Conservation (phyloP, 2,113 vertebrate genomes). For the Nestor notabilis region DNA sequence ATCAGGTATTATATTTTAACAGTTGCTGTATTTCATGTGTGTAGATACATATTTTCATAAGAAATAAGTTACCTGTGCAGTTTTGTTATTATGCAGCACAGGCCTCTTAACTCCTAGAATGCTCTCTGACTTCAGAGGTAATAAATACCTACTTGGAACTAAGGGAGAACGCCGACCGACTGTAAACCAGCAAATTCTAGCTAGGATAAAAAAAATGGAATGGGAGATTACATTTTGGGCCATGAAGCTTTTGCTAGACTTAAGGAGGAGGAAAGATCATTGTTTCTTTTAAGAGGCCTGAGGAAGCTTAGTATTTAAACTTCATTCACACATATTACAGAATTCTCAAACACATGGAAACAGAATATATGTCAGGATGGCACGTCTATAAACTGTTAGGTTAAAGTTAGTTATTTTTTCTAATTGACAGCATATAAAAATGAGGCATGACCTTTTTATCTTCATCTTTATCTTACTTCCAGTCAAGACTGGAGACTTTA, state of each 20-base stretch:
- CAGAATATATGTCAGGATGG: not conserved
- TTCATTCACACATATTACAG: not conserved
- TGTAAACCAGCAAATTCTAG: not conserved
- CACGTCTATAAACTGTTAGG: not conserved
- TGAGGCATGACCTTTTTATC: conserved; percentile 13
- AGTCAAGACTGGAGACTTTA: conserved; percentile 21
- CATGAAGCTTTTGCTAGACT: not conserved
- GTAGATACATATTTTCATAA: not conserved
- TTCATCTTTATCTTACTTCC: conserved; percentile 15
- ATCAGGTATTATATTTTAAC: not conserved
- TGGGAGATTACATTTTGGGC: not conserved
- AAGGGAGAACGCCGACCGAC: not conserved
- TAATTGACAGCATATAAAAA: not conserved
- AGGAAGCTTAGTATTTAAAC: conserved; percentile 17
- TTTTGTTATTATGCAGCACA: not conserved
- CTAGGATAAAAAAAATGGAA: conserved; percentile 19
- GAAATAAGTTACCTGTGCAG: not conserved
- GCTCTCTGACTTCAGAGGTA: conserved; percentile 4
- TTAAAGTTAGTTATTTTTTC: not conserved
- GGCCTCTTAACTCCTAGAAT: conserved; percentile 29
- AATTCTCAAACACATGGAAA: not conserved
- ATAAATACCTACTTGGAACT: not conserved
- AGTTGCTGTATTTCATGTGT: not conserved
- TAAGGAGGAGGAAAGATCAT: not conserved
- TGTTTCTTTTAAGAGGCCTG: not conserved